Conservation (phyloP, 2,797 vertebrate species). For the Loris lydekkerianus region DNA sequence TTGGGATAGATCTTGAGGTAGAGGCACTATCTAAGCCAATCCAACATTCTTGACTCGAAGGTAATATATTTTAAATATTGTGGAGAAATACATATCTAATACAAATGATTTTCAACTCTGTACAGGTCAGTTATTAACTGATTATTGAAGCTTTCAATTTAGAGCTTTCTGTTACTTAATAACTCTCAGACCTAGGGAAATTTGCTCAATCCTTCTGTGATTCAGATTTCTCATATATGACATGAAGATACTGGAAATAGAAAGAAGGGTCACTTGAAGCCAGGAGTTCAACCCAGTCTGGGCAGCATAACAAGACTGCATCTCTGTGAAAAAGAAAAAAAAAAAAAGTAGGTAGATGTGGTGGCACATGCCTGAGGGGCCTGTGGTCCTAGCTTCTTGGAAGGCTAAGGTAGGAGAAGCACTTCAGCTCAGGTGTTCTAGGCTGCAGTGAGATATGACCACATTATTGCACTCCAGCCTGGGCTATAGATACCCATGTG, state of each 20-base stretch:
- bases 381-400: neutral
- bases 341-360: neutral
- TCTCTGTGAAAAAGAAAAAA: neutral
- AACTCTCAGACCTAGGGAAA: neutral
- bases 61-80: neutral
- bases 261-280: neutral
- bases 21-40: neutral
- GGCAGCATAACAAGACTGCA: neutral
- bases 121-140: neutral
- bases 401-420: neutral
- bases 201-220: neutral
- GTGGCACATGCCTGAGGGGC: neutral
- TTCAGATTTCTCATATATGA: neutral
- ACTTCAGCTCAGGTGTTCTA: neutral
- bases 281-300: neutral
- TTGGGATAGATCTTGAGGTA: neutral
- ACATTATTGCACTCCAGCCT: neutral
- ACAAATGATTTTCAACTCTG: neutral
- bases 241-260: slow-evolving; percentile 17
- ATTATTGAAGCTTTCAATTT: neutral
- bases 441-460: neutral
- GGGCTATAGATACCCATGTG: neutral
- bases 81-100: neutral
- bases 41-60: neutral
- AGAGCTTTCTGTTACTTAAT: neutral